A percentile compares a stretch with the other conserved stretches of the same genome.
Conservation (phyloP, 2,797 vertebrate species). For the Clarias pachynema region DNA sequence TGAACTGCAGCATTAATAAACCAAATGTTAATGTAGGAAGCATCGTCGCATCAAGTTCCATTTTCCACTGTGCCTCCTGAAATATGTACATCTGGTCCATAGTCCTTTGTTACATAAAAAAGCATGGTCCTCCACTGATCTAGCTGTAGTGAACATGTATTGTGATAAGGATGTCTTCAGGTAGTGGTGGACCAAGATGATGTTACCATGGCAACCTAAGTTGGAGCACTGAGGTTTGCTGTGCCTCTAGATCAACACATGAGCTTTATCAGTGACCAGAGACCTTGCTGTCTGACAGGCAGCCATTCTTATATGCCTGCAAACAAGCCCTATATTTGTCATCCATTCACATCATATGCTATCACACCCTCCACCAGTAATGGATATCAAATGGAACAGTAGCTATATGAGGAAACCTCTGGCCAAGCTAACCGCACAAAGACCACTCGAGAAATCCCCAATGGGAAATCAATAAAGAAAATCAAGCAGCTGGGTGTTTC, state of each 20-base stretch:
- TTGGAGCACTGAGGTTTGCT: conserved; percentile 71
- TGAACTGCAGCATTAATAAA: background rate
- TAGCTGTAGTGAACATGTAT: conserved; percentile 75
- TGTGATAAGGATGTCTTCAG: conserved; percentile 81
- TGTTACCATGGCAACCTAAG: conserved; percentile 76
- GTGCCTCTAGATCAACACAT: conserved; percentile 48
- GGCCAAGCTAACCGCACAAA: conserved; percentile 68
- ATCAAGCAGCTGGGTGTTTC: conserved; percentile 64
- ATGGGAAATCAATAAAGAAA: conserved; percentile 76
- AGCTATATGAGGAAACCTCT: conserved; percentile 33
- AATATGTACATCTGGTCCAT: background rate
- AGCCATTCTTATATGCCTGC: background rate
- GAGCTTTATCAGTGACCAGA: conserved; percentile 44
- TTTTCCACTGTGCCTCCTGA: background rate
- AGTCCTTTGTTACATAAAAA: conserved; percentile 64
- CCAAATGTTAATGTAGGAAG: background rate
- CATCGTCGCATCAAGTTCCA: background rate
- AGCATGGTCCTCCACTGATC: conserved; percentile 75
- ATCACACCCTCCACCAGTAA: conserved; percentile 32
- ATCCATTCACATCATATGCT: conserved; percentile 16
- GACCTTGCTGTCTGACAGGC: conserved; percentile 32
- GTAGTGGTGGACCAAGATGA: conserved; percentile 81
- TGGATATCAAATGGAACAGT: background rate
- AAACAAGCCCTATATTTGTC: conserved; percentile 22
- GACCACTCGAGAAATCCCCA: conserved; percentile 65